Conservation (phyloP, 2,888 invertebrate species). For the Hirtodrosophila alboralis region DNA sequence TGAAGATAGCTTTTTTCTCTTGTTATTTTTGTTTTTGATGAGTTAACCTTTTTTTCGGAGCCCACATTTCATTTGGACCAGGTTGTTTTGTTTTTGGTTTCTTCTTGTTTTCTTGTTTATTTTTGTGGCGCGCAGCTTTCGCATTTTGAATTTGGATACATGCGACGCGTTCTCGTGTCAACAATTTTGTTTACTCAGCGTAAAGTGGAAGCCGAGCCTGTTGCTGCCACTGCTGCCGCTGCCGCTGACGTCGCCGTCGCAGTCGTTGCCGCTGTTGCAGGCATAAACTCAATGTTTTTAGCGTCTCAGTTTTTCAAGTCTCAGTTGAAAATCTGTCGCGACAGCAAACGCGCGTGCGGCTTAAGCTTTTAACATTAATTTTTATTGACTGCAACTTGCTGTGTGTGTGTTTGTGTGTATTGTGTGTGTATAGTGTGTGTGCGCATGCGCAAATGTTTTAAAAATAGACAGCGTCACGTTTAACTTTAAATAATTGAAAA, state of each 20-base stretch:
- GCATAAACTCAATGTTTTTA: conserved; percentile 47
- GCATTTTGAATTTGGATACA: conserved; percentile 19
- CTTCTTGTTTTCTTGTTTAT: conserved; percentile 1
- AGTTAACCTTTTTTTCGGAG: conserved; percentile 5
- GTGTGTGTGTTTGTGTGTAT: conserved; percentile 8
- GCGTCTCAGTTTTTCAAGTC: conserved; percentile 47
- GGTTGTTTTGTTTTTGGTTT: conserved; percentile 10
- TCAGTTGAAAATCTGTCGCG: conserved; percentile 73
- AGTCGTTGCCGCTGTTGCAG: conserved; percentile 17
- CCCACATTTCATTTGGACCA: conserved; percentile 7
- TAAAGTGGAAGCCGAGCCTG: conserved; percentile 55
- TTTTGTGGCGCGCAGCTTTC: conserved; percentile 9
- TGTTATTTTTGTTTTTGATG: conserved; percentile 5
- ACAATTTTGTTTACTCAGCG: conserved; percentile 65
- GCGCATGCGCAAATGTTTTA: conserved; percentile 30
- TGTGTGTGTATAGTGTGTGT: conserved; percentile 9
- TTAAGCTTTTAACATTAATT: conserved; percentile 59
- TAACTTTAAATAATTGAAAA: conserved; percentile 33
- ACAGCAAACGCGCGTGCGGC: conserved; percentile 75
- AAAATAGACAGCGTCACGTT: conserved; percentile 48
- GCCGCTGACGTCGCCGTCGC: conserved; percentile 15
- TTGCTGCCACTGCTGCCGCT: conserved; percentile 18
- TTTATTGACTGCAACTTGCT: conserved; percentile 45
- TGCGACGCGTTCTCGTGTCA: conserved; percentile 32
- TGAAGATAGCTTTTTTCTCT: no score